Conservation (phyloP, 2,797 vertebrate genomes). For the Helostoma temminkii region DNA sequence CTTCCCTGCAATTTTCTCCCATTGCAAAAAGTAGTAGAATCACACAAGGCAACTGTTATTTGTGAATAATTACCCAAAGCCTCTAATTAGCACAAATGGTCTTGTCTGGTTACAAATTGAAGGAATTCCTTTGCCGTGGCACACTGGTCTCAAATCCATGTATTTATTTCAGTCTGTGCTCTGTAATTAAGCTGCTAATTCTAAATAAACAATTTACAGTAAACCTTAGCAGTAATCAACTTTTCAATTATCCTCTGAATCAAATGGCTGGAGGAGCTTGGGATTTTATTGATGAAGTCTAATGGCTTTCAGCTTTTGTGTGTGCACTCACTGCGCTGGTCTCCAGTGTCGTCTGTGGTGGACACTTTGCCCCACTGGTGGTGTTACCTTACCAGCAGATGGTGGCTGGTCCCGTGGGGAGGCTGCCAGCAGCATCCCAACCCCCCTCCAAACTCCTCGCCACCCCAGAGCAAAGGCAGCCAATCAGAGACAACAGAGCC, state of each 20-base stretch:
- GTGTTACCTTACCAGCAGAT: slow-evolving; percentile 80
- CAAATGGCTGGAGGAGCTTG: slow-evolving; percentile 4
- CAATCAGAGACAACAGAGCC: slow-evolving; percentile 27
- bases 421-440: slow-evolving; percentile 34
- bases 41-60: slow-evolving; percentile 17
- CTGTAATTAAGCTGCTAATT: slow-evolving; percentile 3
- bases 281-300: slow-evolving; percentile 57
- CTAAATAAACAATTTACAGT: slow-evolving; percentile 10
- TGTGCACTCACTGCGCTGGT: slow-evolving; percentile 29
- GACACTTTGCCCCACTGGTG: slow-evolving; percentile 35
- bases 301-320: slow-evolving; percentile 48
- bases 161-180: neutral
- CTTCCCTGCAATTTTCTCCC: neutral
- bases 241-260: slow-evolving; percentile 18
- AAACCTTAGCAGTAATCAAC: slow-evolving; percentile 11
- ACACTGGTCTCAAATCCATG: neutral
- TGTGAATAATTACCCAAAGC: neutral
- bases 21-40: neutral
- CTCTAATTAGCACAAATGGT: too few species aligned
- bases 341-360: slow-evolving; percentile 58
- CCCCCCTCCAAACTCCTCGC: slow-evolving; percentile 32
- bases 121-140: neutral
- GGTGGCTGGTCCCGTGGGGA: slow-evolving; percentile 46
- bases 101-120: too few species aligned
- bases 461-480: slow-evolving; percentile 11